These are phyloP conservation scores for Agapornis canus DNA, from an alignment of 2,797 vertebrate species.

Conservation along the genomic window DNA sequence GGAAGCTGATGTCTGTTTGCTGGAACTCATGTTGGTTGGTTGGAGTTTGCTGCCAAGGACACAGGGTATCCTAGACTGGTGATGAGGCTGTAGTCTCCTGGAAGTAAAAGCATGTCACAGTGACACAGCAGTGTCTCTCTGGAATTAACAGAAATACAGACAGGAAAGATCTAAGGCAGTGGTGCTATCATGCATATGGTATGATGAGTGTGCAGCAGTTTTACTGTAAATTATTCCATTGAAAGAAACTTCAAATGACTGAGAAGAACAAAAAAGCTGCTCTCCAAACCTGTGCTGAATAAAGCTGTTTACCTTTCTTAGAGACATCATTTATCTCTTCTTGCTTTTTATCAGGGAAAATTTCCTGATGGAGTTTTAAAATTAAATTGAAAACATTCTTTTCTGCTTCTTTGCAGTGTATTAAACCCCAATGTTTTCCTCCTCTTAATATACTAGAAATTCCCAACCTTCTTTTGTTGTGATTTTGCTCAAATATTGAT, in stretches of 20 bases:
- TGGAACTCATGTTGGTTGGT: not conserved
- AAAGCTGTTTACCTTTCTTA: constrained; percentile 35
- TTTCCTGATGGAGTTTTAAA: not conserved
- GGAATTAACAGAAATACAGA: not conserved
- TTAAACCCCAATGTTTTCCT: not conserved
- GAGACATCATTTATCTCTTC: not conserved
- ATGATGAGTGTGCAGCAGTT: not conserved
- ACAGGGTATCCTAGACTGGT: fast-evolving
- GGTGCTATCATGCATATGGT: fast-evolving
- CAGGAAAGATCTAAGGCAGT: not conserved
- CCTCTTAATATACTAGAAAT: not conserved
- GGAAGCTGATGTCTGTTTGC: not conserved
- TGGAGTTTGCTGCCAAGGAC: not conserved
- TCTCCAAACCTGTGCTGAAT: not conserved
- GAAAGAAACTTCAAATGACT: not conserved
- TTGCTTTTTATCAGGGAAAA: not conserved
- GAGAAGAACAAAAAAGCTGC: not conserved
- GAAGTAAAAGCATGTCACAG: not conserved
- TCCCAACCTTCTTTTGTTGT: not conserved
- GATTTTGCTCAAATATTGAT: not conserved
- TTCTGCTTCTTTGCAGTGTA: not conserved
- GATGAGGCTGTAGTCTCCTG: not conserved
- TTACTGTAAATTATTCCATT: not conserved
- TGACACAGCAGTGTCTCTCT: not conserved
- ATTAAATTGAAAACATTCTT: not conserved